Percentiles rank a stretch among this genome's conserved stretches.
These are phyloP conservation scores for Acrobasis suavella DNA, from an alignment of 2,888 invertebrate genomes.

Conservation along the genomic window DNA sequence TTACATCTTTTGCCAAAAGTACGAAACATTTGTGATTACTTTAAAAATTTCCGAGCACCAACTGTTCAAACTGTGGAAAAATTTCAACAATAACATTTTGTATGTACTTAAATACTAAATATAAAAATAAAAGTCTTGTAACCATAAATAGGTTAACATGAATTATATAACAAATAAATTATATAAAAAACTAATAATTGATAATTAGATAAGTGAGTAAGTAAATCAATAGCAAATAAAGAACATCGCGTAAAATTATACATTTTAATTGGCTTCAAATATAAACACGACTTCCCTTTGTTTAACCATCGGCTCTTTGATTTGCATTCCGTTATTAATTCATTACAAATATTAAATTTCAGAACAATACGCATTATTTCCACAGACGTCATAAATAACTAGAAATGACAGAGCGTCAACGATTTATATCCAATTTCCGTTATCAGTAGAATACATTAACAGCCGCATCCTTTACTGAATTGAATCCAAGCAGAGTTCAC, in stretches of 20 bases:
- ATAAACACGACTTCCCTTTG: too few species aligned
- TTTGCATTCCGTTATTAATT: neutral
- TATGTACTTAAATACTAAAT: slow-evolving; percentile 12
- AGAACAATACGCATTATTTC: slow-evolving; percentile 32
- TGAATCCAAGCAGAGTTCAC: slow-evolving; percentile 33
- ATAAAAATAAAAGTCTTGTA: too few species aligned
- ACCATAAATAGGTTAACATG: too few species aligned
- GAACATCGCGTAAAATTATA: too few species aligned
- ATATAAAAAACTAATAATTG: too few species aligned
- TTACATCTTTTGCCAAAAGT: neutral
- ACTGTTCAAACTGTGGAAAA: neutral
- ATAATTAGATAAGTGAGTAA: too few species aligned
- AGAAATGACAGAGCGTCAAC: slow-evolving; percentile 51
- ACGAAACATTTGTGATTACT: neutral
- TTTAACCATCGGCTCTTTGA: neutral
- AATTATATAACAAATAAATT: too few species aligned
- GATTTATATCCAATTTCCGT: slow-evolving; percentile 69
- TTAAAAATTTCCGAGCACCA: slow-evolving; percentile 3
- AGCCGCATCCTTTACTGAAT: slow-evolving; percentile 58
- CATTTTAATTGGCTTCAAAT: too few species aligned
- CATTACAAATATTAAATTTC: slow-evolving; percentile 7
- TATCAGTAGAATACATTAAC: slow-evolving; percentile 56
- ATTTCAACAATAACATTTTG: neutral
- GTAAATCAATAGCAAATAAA: too few species aligned
- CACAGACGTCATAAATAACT: slow-evolving; percentile 54